These are phyloP conservation scores for Leptinotarsa undecemlineata DNA, from an alignment of 1,140 invertebrate species.

Conservation along the genomic window DNA sequence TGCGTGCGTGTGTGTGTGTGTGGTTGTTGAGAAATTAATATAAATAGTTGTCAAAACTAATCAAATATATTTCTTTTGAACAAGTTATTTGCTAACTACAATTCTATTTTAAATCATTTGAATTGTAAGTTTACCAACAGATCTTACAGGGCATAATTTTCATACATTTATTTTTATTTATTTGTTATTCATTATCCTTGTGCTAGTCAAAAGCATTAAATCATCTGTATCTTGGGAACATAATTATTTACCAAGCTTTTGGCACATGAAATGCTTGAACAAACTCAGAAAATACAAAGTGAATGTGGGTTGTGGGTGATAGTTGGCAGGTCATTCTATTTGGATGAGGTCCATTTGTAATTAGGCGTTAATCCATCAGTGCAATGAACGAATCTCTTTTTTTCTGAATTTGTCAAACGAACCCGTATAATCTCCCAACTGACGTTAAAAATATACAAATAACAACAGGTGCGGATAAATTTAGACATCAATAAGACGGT, in stretches of 20 bases:
- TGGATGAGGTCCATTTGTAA: conserved; percentile 3
- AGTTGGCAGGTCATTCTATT: background rate
- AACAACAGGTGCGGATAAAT: conserved; percentile 1
- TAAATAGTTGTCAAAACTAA: too few relatives aligned
- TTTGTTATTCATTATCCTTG: too few relatives aligned
- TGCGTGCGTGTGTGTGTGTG: too few relatives aligned
- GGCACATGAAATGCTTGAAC: conserved; percentile 1
- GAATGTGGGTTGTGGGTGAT: background rate
- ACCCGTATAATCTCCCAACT: background rate
- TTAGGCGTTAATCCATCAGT: background rate
- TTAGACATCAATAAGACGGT: too few relatives aligned
- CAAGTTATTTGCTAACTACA: too few relatives aligned
- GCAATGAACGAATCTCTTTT: conserved; percentile 2
- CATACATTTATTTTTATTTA: too few relatives aligned
- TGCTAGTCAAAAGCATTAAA: background rate
- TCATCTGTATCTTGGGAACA: background rate
- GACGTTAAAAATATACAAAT: background rate
- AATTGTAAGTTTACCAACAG: too few relatives aligned
- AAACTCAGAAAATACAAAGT: conserved; percentile 1
- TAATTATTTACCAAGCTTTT: background rate
- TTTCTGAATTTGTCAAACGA: conserved; percentile 2
- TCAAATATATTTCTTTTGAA: too few relatives aligned
- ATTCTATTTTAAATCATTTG: too few relatives aligned
- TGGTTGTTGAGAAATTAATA: too few relatives aligned
- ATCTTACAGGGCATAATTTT: too few relatives aligned